Conservation (phyloP, 2,888 invertebrate species). For the Ctena decussata region DNA sequence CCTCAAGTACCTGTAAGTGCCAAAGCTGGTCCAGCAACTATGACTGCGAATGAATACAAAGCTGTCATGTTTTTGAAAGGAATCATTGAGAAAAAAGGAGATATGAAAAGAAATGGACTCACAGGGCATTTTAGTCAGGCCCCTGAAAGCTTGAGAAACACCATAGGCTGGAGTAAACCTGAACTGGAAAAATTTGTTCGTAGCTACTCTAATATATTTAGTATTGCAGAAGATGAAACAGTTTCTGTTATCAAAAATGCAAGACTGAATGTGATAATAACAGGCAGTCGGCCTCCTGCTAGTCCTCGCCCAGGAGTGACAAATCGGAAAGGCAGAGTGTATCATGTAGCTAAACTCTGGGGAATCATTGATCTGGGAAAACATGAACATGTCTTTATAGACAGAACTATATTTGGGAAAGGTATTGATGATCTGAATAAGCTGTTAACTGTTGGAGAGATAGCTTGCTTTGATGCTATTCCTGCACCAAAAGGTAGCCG, state of each 20-base stretch:
- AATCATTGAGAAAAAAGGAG: conserved; percentile 85
- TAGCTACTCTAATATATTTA: conserved; percentile 85
- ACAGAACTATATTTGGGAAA: conserved; percentile 85
- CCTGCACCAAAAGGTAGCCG: conserved; percentile 86
- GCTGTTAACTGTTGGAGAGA: conserved; percentile 85
- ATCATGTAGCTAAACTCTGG: conserved; percentile 87
- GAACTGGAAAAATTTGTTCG: conserved; percentile 85
- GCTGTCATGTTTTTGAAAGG: conserved; percentile 87
- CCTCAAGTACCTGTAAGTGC: conserved; percentile 67
- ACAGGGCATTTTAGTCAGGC: conserved; percentile 84
- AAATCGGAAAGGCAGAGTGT: conserved; percentile 85
- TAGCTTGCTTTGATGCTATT: conserved; percentile 86
- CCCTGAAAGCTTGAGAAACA: conserved; percentile 85
- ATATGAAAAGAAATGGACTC: conserved; percentile 82
- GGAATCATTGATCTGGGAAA: conserved; percentile 87
- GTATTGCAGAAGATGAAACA: conserved; percentile 83
- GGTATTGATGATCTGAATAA: conserved; percentile 86
- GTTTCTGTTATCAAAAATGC: conserved; percentile 85
- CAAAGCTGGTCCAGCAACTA: conserved; percentile 84
- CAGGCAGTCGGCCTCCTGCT: conserved; percentile 83
- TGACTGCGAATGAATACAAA: conserved; percentile 87
- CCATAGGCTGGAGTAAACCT: conserved; percentile 85
- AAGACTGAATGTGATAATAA: conserved; percentile 85
- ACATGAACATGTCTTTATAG: conserved; percentile 87
- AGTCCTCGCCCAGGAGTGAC: conserved; percentile 80